These are phyloP conservation scores for Charaxes varanes DNA, from an alignment of 1,140 invertebrate species.

Conservation along the genomic window DNA sequence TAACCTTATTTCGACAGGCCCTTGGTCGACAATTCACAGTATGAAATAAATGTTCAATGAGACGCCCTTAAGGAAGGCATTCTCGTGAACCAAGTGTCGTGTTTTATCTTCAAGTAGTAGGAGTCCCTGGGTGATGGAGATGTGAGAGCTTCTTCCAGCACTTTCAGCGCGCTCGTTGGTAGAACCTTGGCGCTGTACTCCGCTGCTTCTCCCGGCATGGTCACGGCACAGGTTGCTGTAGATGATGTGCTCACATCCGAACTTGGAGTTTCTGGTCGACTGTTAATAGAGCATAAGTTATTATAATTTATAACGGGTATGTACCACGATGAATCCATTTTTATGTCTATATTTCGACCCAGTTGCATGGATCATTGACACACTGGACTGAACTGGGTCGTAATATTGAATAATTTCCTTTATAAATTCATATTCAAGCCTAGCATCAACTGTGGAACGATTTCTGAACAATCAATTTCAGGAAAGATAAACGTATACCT, in stretches of 20 bases:
- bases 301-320: background rate
- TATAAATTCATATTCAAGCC: too few relatives aligned
- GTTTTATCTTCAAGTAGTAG: slow-evolving; percentile 68
- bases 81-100: slow-evolving; percentile 71
- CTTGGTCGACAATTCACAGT: slow-evolving; percentile 15
- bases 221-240: slow-evolving; percentile 61
- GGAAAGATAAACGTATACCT: too few relatives aligned
- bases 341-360: too few relatives aligned
- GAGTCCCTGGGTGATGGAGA: slow-evolving; percentile 58
- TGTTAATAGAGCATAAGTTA: slow-evolving; percentile 21
- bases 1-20: too few relatives aligned
- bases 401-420: too few relatives aligned
- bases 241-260: slow-evolving; percentile 49
- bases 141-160: slow-evolving; percentile 64
- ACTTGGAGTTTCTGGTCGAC: slow-evolving; percentile 63
- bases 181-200: slow-evolving; percentile 67
- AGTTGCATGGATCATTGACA: too few relatives aligned
- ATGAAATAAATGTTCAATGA: slow-evolving; percentile 15
- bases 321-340: too few relatives aligned
- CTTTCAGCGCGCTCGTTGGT: slow-evolving; percentile 55
- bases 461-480: too few relatives aligned
- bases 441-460: too few relatives aligned
- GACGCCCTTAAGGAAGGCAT: slow-evolving; percentile 64
- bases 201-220: slow-evolving; percentile 66
- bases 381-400: too few relatives aligned